Evolutionary conservation across 2,888 invertebrate species (phyloP), one percentile per base, ranked within the genome.

Genomic region (Ecliptopera silaceata): DNA sequence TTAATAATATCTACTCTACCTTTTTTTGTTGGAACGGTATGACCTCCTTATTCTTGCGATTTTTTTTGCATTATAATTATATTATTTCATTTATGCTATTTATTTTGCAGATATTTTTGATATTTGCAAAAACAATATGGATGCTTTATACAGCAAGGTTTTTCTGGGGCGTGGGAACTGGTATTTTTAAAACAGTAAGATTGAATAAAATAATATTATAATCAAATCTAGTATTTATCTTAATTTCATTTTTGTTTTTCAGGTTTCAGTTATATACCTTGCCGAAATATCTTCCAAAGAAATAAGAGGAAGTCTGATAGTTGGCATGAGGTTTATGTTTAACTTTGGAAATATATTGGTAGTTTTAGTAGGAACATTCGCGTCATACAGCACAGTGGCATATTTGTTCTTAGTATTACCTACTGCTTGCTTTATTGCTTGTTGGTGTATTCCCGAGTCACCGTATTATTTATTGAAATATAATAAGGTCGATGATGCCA

Each of bases 401-500:
- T 88, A 86, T 46, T 71, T 86, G 44, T 79, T 92, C 10, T 63
- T 88, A 8, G 63, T 80, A 0, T 63, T 93, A 4, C 92, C 93
- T 0, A 51, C 86, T 0, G 49, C 82, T 0, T 92, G 89, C 65
- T 86, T 92, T 48, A 8, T 78, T 0, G 81, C 80, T 0, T 92
- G 92, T 59, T 75, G 79, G 49, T 92, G 90, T 79, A 90, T 93
- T 71, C 93, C 93, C 0, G 93, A 93, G 65, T 91, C 93, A 0
- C 93, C 93, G 0, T 93, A 93, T 64, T 93, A 84, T 64, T 75
- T 93, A 34, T 69, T 94, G 18, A 93, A 92, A 75, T 85, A 83
- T 48, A 85, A 86, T 1, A 77, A 82, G 13, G 77, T 84, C 4
- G 80, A 80, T 4, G 75, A 80, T 0, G 92, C 93, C 0, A 82